Percentiles rank a stretch among this genome's conserved stretches.
Conservation (phyloP, 1,140 invertebrate genomes). For the Drosophila orosa region DNA sequence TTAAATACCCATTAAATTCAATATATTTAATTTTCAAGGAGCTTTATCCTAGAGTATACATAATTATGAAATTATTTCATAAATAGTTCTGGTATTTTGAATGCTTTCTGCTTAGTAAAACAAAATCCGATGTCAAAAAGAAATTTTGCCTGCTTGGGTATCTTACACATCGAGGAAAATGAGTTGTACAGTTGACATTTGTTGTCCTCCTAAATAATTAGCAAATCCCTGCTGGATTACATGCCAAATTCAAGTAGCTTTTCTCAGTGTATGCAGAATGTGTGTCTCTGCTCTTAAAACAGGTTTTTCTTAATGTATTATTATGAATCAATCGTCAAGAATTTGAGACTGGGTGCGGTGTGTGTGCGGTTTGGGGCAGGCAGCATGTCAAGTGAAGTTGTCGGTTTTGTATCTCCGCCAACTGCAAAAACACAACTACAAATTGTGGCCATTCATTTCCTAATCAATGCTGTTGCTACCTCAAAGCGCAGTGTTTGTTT, state of each 20-base stretch:
- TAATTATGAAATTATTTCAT: too few relatives aligned
- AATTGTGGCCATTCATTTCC: conserved; percentile 58
- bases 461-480: conserved; percentile 51
- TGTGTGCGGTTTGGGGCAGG: conserved; percentile 47
- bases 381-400: conserved; percentile 52
- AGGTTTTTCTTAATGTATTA: conserved; percentile 42
- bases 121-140: background rate
- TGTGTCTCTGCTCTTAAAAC: conserved; percentile 47
- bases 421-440: conserved; percentile 48
- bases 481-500: conserved; percentile 38
- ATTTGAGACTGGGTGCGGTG: conserved; percentile 63
- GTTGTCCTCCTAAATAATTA: background rate
- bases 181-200: too few relatives aligned
- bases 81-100: too few relatives aligned
- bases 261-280: conserved; percentile 37
- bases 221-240: background rate
- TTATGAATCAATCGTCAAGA: conserved; percentile 72
- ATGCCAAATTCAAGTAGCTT: background rate
- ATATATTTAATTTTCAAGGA: background rate
- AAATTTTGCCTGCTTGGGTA: background rate
- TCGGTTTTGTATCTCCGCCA: conserved; percentile 28
- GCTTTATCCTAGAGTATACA: background rate
- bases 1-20: background rate
- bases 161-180: background rate
- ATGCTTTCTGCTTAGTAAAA: background rate